A percentile compares a stretch with the other conserved stretches of the same genome.
Evolutionary conservation across 2,888 invertebrate genomes (phyloP).

Genomic region (Chrysina gloriosa): DNA sequence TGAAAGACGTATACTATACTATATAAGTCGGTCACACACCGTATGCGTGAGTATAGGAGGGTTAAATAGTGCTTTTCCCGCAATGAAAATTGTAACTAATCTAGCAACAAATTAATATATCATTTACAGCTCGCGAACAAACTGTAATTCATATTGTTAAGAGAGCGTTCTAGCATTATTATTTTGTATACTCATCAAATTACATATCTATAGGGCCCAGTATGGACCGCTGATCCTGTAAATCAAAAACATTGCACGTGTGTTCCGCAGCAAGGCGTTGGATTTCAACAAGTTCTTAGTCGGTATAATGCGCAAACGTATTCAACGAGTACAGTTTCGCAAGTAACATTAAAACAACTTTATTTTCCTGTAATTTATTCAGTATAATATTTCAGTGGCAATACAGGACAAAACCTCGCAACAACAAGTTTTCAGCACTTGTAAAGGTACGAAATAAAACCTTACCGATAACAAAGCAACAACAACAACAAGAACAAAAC

Average conservation of each 20-base stretch:
- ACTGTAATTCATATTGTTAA: too few species aligned
- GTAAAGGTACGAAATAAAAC: conserved; percentile 17
- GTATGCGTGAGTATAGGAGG: too few species aligned
- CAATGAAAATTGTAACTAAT: too few species aligned
- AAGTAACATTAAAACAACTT: conserved; percentile 23
- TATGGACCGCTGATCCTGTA: conserved; percentile 53
- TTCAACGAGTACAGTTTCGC: conserved; percentile 41
- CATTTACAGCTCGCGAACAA: too few species aligned
- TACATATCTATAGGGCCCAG: conserved; percentile 25
- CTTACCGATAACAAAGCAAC: conserved; percentile 7
- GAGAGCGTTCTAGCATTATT: too few species aligned
- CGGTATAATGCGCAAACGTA: conserved; percentile 44
- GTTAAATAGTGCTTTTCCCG: too few species aligned
- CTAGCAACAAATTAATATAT: too few species aligned
- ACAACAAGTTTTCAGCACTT: conserved; percentile 2
- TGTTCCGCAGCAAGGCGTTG: conserved; percentile 54
- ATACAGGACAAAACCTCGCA: neutral
- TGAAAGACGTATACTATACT: too few species aligned
- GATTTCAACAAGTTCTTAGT: conserved; percentile 58
- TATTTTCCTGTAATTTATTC: conserved; percentile 22
- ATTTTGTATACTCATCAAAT: too few species aligned
- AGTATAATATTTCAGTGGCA: conserved; percentile 9
- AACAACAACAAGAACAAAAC: conserved; percentile 4
- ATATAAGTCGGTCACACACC: too few species aligned
- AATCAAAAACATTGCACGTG: conserved; percentile 59